Evolutionary conservation across 2,888 invertebrate genomes (phyloP).

Genomic region (Drosophila fungiperda): DNA sequence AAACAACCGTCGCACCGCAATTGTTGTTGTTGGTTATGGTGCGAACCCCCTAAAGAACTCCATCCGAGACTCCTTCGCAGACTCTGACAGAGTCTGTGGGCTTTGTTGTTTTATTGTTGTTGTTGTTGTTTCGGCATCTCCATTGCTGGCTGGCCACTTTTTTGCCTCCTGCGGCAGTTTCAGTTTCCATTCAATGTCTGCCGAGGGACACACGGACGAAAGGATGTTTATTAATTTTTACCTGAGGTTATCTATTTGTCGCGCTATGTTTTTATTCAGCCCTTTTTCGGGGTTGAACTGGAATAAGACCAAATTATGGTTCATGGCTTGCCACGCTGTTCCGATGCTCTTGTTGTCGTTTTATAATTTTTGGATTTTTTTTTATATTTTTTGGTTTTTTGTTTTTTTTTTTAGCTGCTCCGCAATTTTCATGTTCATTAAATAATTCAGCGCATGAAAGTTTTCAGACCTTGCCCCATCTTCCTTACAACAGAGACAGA

Average conservation of each 20-base stretch:
- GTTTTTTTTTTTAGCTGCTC: constrained; percentile 43
- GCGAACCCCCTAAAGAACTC: constrained; percentile 4
- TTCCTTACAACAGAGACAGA: not conserved
- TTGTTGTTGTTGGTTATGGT: constrained; percentile 29
- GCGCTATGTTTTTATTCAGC: constrained; percentile 65
- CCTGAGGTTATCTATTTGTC: constrained; percentile 81
- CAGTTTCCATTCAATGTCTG: constrained; percentile 4
- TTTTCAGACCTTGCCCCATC: constrained; percentile 27
- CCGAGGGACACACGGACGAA: constrained; percentile 21
- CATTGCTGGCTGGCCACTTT: constrained; percentile 12
- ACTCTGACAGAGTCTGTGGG: constrained; percentile 1
- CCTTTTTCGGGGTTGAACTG: constrained; percentile 64
- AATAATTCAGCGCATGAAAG: constrained; percentile 73
- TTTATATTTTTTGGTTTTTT: constrained; percentile 12
- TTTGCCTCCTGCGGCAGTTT: constrained; percentile 43
- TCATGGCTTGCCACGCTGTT: constrained; percentile 6
- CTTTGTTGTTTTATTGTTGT: constrained; percentile 34
- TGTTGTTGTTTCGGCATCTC: constrained; percentile 35
- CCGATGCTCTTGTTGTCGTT: constrained; percentile 23
- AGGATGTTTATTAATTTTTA: constrained; percentile 79
- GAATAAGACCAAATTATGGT: constrained; percentile 18
- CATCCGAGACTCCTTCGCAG: constrained; percentile 2
- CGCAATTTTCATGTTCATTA: constrained; percentile 78
- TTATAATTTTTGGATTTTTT: constrained; percentile 9
- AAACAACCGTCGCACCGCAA: constrained; percentile 58